Evolutionary conservation across 2,888 invertebrate species (phyloP).

Genomic region (Strigamia transsilvanica): DNA sequence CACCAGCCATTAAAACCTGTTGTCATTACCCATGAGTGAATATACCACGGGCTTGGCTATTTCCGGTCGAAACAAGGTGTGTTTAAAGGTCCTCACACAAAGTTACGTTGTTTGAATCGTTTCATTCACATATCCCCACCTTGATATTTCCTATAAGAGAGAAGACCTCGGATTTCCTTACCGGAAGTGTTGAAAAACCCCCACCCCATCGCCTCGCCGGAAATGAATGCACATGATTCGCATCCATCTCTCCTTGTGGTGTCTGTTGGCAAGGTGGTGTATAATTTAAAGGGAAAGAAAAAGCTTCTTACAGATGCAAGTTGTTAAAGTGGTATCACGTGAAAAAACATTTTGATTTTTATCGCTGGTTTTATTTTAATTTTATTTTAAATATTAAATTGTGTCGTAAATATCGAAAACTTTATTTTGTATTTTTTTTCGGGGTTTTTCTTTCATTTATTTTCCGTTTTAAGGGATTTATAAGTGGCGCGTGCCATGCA

Average conservation of each 20-base stretch:
- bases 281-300: conserved; percentile 29
- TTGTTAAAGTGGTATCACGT: neutral
- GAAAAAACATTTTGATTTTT: neutral
- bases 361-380: neutral
- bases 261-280: conserved; percentile 49
- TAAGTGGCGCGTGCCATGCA: neutral
- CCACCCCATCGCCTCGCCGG: conserved; percentile 9
- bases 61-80: conserved; percentile 31
- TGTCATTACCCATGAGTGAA: conserved; percentile 36
- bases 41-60: conserved; percentile 12
- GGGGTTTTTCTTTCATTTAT: neutral
- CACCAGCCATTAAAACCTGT: conserved; percentile 39
- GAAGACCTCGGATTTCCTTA: conserved; percentile 45
- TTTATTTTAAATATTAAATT: neutral
- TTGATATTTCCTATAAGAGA: neutral
- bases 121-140: conserved; percentile 43
- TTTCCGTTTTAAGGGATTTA: neutral
- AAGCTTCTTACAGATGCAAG: conserved; percentile 3
- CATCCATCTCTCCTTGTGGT: conserved; percentile 48
- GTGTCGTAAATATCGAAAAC: neutral
- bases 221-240: conserved; percentile 49
- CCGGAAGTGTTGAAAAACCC: conserved; percentile 22
- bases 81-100: neutral
- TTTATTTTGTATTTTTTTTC: neutral
- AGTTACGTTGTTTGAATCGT: neutral